Evolutionary conservation across 2,797 vertebrate genomes (phyloP), one percentile per base, ranked within the genome.

Genomic region (Lycodopsis pacificus): DNA sequence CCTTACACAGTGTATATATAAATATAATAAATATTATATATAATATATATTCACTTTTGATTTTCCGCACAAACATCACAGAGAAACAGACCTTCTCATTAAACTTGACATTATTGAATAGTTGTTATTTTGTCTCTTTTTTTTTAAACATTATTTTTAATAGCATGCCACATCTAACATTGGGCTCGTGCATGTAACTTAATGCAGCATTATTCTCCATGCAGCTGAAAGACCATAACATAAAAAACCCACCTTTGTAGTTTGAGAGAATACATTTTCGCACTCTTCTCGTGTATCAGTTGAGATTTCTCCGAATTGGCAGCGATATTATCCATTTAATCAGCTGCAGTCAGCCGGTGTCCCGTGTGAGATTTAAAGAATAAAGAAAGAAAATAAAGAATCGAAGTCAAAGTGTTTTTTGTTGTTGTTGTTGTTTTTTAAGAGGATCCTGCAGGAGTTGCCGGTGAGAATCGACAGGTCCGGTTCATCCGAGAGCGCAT

Each of bases 231-330:
- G 8, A 51, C 15, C 51, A 53, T 56, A 2, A 19, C 34, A 9
- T 1, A 7, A 6, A 7, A 38, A 63, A 59, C 88, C 64, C 90
- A 96, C 95, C 95, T 96, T 84, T 94, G 91, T 14, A 92, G 72
- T 81, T 94, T 93, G 2, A 94, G 56, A 9, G 93, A 95, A 82
- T 96, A 96, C 89, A 92, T 95, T 70, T 93, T 95, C 6, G 91
- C 86, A 25, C 87, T 94, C 87, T 90, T 94, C 80, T 96, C 95
- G 70, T 94, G 91, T 12, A 96, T 93, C 76, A 96, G 94, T 38
- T 95, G 94, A 73, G 94, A 95, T 92, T 94, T 96, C 86, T 96
- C 95, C 58, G 95, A 94, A 73, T 92, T 94, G 17, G 84, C 89
- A 2, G 89, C 83, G 51, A 83, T 92, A 69, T 80, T 90, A 83